These are phyloP conservation scores for Lochmaea crataegi DNA, from an alignment of 2,888 invertebrate species.

Conservation along the genomic window DNA sequence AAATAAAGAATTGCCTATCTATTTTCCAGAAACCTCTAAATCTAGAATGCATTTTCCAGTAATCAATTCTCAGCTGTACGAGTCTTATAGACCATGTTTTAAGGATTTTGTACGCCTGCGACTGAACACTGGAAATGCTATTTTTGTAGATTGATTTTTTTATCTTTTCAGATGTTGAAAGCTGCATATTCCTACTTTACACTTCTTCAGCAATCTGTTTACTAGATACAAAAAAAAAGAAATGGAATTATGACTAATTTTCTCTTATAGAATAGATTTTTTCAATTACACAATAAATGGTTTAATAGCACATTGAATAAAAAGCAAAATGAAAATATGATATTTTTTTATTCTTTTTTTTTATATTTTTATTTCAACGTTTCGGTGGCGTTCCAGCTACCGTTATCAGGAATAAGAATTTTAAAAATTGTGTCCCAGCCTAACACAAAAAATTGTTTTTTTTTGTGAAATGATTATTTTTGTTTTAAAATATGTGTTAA, in stretches of 20 bases:
- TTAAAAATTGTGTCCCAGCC: too few species aligned
- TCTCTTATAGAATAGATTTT: background rate
- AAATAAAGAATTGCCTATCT: too few species aligned
- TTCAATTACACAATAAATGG: background rate
- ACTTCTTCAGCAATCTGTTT: conserved; percentile 31
- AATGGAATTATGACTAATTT: background rate
- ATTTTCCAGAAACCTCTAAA: background rate
- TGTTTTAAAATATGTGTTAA: too few species aligned
- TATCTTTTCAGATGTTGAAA: conserved; percentile 33
- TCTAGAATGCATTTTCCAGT: background rate
- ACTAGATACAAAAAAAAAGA: background rate
- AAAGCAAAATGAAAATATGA: background rate
- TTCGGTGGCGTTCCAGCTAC: too few species aligned
- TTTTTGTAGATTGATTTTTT: background rate
- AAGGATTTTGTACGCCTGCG: background rate
- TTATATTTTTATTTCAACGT: too few species aligned
- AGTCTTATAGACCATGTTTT: background rate
- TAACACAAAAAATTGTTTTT: too few species aligned
- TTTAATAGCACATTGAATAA: background rate
- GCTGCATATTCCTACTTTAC: conserved; percentile 37
- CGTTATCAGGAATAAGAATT: too few species aligned
- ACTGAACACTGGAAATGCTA: background rate
- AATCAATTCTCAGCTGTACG: background rate
- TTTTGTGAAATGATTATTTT: too few species aligned
- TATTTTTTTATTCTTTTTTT: too few species aligned